phyloP scores from a whole-genome alignment of 2,888 invertebrate genomes.

The Litoditis marina region DNA sequence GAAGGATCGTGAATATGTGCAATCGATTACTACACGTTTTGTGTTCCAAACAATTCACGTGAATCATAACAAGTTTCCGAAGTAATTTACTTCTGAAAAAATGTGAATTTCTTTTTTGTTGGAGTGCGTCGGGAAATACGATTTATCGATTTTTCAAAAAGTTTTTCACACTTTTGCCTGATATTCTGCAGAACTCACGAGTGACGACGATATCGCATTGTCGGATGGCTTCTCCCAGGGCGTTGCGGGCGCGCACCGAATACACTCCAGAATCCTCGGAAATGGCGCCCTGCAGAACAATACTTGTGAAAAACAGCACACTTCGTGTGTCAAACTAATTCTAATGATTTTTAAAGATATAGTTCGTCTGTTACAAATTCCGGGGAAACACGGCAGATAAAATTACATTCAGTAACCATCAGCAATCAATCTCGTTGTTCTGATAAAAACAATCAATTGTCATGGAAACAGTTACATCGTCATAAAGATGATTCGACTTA shows the following conservation, averaged over 20 bases:
- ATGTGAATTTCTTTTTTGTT: background rate
- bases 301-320: background rate
- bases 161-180: background rate
- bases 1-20: too few species aligned
- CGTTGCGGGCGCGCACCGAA: slow-evolving; percentile 70
- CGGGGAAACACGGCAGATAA: too few species aligned
- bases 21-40: too few species aligned
- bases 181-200: slow-evolving; percentile 29
- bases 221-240: slow-evolving; percentile 51
- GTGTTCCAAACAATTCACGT: too few species aligned
- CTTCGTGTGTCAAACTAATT: slow-evolving; percentile 70
- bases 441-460: too few species aligned
- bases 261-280: slow-evolving; percentile 86
- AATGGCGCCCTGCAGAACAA: slow-evolving; percentile 71
- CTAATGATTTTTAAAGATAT: too few species aligned
- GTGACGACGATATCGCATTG: slow-evolving; percentile 48
- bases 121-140: background rate
- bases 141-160: background rate
- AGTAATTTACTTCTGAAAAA: background rate
- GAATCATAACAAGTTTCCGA: background rate
- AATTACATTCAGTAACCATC: too few species aligned
- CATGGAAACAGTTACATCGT: slow-evolving; percentile 65
- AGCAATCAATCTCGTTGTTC: too few species aligned
- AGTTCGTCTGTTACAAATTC: too few species aligned
- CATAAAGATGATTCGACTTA: background rate